Evolutionary conservation across 1,140 invertebrate species (phyloP).

Genomic region (Atopsyche davidsoni): DNA sequence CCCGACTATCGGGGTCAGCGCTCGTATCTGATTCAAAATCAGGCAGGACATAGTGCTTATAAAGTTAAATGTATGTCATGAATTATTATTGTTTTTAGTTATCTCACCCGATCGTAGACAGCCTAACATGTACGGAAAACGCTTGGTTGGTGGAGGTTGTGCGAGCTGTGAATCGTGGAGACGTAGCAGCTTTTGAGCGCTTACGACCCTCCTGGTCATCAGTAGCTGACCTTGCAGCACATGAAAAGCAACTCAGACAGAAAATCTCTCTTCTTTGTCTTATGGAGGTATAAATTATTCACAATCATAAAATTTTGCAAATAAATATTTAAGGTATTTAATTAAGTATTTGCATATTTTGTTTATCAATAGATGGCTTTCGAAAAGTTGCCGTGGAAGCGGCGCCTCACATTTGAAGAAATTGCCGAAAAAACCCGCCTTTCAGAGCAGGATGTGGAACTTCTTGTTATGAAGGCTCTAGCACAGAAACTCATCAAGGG

Average conservation of each 20-base stretch:
- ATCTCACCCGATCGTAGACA: conserved; percentile 88
- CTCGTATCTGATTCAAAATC: too few species aligned
- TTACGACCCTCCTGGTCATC: conserved; percentile 75
- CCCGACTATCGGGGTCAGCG: too few species aligned
- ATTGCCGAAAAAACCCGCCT: conserved; percentile 82
- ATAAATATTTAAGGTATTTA: neutral
- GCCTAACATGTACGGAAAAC: conserved; percentile 74
- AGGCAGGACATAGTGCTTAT: too few species aligned
- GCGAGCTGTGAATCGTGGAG: conserved; percentile 87
- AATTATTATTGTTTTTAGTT: conserved; percentile 54
- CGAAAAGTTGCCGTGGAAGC: conserved; percentile 62
- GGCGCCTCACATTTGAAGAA: conserved; percentile 84
- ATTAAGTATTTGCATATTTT: neutral
- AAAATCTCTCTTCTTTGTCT: conserved; percentile 94
- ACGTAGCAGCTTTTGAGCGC: conserved; percentile 80
- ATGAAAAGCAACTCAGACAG: conserved; percentile 77
- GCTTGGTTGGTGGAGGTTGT: conserved; percentile 88
- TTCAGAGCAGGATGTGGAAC: conserved; percentile 81
- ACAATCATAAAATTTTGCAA: neutral
- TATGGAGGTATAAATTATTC: conserved; percentile 76
- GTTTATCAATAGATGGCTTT: conserved; percentile 60
- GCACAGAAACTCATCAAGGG: conserved; percentile 92
- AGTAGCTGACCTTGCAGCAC: conserved; percentile 80
- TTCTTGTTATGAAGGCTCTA: conserved; percentile 96
- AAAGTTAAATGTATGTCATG: too few species aligned